Evolutionary conservation across 1,140 invertebrate genomes (phyloP), one percentile per base, ranked within the genome.

Genomic region (Pristionchus pacificus): DNA sequence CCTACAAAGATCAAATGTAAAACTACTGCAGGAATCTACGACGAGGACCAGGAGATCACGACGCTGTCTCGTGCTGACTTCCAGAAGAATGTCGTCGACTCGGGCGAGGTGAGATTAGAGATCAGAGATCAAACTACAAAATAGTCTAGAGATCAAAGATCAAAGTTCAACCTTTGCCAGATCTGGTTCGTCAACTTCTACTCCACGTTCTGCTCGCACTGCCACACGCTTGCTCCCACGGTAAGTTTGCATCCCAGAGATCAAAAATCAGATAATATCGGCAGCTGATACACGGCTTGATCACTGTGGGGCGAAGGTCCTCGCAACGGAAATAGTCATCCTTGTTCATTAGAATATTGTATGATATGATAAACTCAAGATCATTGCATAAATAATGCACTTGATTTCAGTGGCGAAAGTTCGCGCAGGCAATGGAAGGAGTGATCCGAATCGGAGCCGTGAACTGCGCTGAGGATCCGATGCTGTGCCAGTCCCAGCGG

Each of bases 181-280:
- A 77, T 90, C 25, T 91, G 91, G 90, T 90, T 93, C 78, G 88
- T 93, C 63, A 92, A 93, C 84, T 93, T 90, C 83, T 93, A 91
- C 84, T 92, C 91, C 13, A 90, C 91, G 10, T 90, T 89, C 84
- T 93, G 92, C 83, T 89, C 89, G 15, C 91, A 92, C 73, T 94
- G 92, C 84, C 91, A 92, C 83, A 86, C 88, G 60, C 85, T 93
- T 68, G 91, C 90, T 32, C 88, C 88, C 64, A 82, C 83, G 55
- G 87, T 88, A 83, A 85, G 85, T 49, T 6, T 49, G 6, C 19
- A 32, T 70, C 33, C n/a, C n/a, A 78, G 30, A 74, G 30, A 75
- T 67, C 2, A 27, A 30, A 27, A 33, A 76, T 76, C 72, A 71
- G 14, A n/a, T 68, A 77, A 29, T 32, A 32, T n/a, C n/a, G n/a